Evolutionary conservation across 2,113 vertebrate genomes (phyloP).

Genomic region (Noctilio leporinus): DNA sequence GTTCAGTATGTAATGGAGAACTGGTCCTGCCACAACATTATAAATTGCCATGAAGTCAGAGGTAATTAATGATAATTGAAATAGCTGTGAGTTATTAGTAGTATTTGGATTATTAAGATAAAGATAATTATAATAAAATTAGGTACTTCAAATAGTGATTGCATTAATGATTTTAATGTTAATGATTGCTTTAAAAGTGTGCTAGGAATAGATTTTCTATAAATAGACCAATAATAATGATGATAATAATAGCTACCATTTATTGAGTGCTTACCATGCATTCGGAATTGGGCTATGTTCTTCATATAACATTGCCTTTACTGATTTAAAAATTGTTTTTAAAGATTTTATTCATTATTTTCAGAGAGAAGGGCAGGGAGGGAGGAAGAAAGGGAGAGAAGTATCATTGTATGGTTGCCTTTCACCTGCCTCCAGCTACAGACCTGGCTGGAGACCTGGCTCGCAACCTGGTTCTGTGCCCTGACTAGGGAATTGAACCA

Average conservation of each 20-base stretch:
- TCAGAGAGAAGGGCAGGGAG: too few species aligned
- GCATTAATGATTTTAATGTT: slow-evolving; percentile 57
- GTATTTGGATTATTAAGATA: slow-evolving; percentile 63
- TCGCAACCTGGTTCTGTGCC: too few species aligned
- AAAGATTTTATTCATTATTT: too few species aligned
- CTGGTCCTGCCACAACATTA: background rate
- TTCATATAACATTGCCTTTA: background rate
- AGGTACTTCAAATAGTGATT: slow-evolving; percentile 49
- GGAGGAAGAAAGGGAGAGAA: too few species aligned
- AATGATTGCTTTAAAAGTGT: slow-evolving; percentile 44
- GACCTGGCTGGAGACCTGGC: too few species aligned
- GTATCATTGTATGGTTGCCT: too few species aligned
- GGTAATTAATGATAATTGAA: slow-evolving; percentile 63
- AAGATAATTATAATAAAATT: slow-evolving; percentile 67
- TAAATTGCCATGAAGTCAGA: slow-evolving; percentile 26
- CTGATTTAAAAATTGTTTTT: too few species aligned
- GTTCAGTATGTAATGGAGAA: background rate
- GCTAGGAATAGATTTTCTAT: slow-evolving; percentile 52
- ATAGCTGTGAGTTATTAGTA: slow-evolving; percentile 45
- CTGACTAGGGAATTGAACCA: too few species aligned
- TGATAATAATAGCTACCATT: slow-evolving; percentile 23
- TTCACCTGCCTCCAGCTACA: too few species aligned
- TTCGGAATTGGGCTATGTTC: background rate
- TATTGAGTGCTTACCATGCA: background rate
- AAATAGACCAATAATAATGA: slow-evolving; percentile 33